Conservation (phyloP, 2,113 vertebrate genomes). For the Lepidothrix coronata region DNA sequence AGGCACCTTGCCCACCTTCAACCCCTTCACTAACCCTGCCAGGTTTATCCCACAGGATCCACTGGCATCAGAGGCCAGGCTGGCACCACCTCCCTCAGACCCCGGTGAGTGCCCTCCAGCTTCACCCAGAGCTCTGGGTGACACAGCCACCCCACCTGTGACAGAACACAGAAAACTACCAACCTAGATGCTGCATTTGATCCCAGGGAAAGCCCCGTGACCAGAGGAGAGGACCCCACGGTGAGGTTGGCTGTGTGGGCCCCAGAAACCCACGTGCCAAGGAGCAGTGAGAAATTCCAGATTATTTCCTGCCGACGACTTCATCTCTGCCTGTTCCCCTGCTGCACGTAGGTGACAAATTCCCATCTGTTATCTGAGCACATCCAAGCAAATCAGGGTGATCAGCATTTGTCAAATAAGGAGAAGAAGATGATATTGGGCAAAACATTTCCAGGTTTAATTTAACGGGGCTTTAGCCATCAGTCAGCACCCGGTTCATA, state of each 20-base stretch:
- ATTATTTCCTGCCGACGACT: neutral
- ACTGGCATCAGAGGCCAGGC: neutral
- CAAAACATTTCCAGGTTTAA: conserved; percentile 3
- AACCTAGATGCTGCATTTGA: neutral
- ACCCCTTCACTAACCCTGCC: accelerated
- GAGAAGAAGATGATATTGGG: neutral
- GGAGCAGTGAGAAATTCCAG: neutral
- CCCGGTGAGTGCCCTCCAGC: neutral
- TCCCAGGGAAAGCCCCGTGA: neutral
- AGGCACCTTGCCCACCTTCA: neutral
- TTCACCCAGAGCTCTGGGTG: neutral
- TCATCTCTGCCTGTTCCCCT: accelerated
- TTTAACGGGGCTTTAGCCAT: neutral
- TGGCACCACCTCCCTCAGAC: neutral
- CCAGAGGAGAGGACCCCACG: too few species aligned
- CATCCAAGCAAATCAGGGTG: neutral
- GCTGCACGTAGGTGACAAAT: neutral
- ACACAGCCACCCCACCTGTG: accelerated
- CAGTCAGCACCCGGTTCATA: neutral
- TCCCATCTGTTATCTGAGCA: neutral
- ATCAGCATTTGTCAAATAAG: neutral
- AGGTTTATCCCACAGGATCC: neutral
- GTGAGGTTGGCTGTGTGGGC: neutral
- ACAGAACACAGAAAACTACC: neutral
- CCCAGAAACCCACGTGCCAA: accelerated